Evolutionary conservation across 2,888 invertebrate species (phyloP), one percentile per base, ranked within the genome.

Genomic region (Drosophila koepferae): DNA sequence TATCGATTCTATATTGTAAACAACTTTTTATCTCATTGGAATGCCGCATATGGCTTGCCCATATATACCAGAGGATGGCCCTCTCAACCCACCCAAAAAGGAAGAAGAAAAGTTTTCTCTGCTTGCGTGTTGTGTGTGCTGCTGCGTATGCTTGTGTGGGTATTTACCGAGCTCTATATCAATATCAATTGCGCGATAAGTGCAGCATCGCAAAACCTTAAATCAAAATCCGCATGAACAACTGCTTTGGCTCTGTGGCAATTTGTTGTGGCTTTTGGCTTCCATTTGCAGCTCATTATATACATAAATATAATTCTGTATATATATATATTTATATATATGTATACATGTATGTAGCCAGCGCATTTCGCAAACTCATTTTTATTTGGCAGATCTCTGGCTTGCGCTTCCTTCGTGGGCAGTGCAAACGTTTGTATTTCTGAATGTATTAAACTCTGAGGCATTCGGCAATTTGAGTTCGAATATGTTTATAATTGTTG

Each of bases 1-100:
- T 84, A 88, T 87, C 77, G 80, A 81, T 86, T 86, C 72, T 73
- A 74, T 86, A 86, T 86, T 77, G 72, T 83, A 86, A 82, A 88
- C 83, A 81, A 73, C 72, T 83, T 81, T 80, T 80, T 83, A 77
- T 66, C 86, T 90, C 89, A 91, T 90, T 91, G 82, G 76, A 83
- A 90, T 86, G 91, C 86, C 72, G 75, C 75, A 81, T 85, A 72
- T 72, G 74, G 68, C 73, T 64, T 56, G 67, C 14, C 18, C 56
- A 55, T 63, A 80, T 67, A 80, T 68, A 60, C 31, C 54, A 36
- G 53, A 58, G 48, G 18, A 40, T 53, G 51, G 56, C 63, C 38
- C 23, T 36, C 34, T 60, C 48, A 38, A 49, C 46, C 23, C 14
- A 3, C n/a, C n/a, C 40, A 6, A 16, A 46, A 46, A 23, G 20